These are phyloP conservation scores for Herpetotheres cachinnans DNA, from an alignment of 2,113 vertebrate species.

Conservation along the genomic window DNA sequence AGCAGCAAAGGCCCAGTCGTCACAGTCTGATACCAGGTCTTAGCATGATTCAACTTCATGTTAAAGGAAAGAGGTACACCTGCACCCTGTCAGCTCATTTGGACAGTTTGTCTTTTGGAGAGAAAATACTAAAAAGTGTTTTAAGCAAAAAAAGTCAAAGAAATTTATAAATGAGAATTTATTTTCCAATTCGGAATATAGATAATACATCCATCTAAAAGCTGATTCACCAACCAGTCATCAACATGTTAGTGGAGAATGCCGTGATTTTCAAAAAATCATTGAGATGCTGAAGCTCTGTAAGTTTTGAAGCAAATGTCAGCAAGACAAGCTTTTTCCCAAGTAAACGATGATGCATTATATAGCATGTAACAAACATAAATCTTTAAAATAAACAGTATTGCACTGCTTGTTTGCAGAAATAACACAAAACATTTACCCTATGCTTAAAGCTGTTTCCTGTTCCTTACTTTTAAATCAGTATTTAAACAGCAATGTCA, in stretches of 20 bases:
- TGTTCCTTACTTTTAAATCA: neutral
- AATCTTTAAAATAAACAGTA: neutral
- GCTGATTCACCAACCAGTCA: neutral
- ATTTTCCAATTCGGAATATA: neutral
- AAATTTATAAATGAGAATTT: neutral
- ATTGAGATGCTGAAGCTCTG: neutral
- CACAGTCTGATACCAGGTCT: neutral
- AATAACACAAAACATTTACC: neutral
- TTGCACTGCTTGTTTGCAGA: neutral
- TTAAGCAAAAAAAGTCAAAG: neutral
- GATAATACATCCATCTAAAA: neutral
- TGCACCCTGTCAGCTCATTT: neutral
- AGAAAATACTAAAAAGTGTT: neutral
- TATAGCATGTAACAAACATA: neutral
- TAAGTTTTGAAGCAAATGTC: neutral
- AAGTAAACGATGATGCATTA: neutral
- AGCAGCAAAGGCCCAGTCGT: neutral
- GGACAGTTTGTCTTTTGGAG: neutral
- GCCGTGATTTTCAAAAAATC: neutral
- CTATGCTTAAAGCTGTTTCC: neutral
- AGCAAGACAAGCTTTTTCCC: neutral
- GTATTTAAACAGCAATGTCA: neutral
- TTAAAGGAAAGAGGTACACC: no score
- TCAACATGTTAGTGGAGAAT: neutral
- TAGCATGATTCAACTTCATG: neutral